Percentiles rank a stretch among this genome's conserved stretches.
Evolutionary conservation across 2,888 invertebrate species (phyloP).

Genomic region (Conus canariensis): DNA sequence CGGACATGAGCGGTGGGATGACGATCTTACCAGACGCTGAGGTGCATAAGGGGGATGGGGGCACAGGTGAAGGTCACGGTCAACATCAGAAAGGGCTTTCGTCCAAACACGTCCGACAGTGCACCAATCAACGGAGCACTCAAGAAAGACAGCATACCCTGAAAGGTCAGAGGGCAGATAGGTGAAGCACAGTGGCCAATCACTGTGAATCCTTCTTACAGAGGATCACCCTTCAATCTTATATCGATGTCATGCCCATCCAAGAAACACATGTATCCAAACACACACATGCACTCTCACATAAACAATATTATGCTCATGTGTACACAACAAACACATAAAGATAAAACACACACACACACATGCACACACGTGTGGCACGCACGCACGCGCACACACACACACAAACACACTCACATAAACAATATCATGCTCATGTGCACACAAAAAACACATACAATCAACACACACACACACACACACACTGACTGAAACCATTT

Average conservation of each 20-base stretch:
- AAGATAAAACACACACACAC: too few species aligned
- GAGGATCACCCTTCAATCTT: background rate
- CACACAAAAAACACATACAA: too few species aligned
- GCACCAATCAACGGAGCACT: constrained; percentile 98
- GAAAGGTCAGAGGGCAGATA: constrained; percentile 46
- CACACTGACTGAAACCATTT: too few species aligned
- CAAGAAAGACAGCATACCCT: constrained; percentile 97
- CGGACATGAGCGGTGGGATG: too few species aligned
- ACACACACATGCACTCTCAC: background rate
- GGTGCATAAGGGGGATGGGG: constrained; percentile 98
- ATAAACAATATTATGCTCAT: background rate
- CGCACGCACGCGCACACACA: background rate
- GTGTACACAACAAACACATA: background rate
- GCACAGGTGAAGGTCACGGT: constrained; percentile 99
- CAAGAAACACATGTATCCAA: background rate
- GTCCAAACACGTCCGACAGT: constrained; percentile 98
- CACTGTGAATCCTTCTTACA: background rate
- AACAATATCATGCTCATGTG: too few species aligned
- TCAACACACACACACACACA: background rate
- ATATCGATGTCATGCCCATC: background rate
- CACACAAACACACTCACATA: background rate
- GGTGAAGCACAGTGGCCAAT: too few species aligned
- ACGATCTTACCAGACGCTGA: constrained; percentile 85
- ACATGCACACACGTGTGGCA: too few species aligned
- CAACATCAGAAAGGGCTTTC: constrained; percentile 97